phyloP scores from a whole-genome alignment of 2,113 vertebrate species.

The Phasianus colchicus region DNA sequence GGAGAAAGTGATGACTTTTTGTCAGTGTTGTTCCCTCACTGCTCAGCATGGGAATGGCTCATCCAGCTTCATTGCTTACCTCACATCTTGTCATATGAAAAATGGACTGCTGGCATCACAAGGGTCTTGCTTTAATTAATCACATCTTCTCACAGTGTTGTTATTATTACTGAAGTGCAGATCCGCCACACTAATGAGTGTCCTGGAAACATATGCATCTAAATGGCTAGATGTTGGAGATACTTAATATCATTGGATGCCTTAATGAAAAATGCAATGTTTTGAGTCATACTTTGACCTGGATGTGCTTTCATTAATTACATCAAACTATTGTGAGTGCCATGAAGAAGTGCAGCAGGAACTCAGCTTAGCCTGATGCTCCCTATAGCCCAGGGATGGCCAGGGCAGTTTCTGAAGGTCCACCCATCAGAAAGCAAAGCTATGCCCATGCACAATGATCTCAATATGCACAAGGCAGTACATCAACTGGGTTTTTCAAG shows the following conservation, averaged over 20 bases:
- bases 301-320: background rate
- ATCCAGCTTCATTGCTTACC: background rate
- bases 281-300: background rate
- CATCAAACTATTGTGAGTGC: background rate
- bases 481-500: no score
- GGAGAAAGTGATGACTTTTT: background rate
- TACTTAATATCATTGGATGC: background rate
- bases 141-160: background rate
- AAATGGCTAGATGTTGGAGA: background rate
- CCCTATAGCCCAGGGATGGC: background rate
- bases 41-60: rapidly evolving
- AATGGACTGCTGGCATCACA: background rate
- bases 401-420: background rate
- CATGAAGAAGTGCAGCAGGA: background rate
- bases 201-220: background rate
- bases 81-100: background rate
- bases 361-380: background rate
- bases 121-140: background rate
- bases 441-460: background rate
- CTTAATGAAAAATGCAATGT: background rate
- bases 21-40: background rate
- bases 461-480: background rate
- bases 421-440: background rate
- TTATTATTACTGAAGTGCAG: background rate
- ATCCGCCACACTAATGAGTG: background rate